Evolutionary conservation across 2,113 vertebrate species (phyloP).

Genomic region (Psettodes erumei): DNA sequence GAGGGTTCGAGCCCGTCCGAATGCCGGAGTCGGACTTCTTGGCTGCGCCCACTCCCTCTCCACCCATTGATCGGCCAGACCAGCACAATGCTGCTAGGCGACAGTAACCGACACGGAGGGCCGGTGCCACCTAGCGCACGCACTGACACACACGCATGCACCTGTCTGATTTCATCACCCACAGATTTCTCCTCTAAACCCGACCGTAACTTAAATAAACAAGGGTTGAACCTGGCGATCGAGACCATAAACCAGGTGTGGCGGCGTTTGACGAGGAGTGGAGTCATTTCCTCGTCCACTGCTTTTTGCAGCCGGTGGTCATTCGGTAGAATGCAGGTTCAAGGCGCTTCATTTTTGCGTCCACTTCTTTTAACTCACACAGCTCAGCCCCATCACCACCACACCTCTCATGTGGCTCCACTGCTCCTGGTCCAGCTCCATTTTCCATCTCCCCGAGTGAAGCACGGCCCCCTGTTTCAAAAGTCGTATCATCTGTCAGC

Average conservation of each 20-base stretch:
- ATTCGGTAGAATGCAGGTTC: no score
- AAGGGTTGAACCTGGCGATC: no score
- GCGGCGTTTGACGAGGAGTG: no score
- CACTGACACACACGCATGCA: neutral
- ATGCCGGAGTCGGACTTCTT: neutral
- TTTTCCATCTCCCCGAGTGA: neutral
- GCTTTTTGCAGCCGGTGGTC: no score
- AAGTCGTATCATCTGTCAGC: constrained; percentile 13
- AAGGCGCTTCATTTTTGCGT: no score
- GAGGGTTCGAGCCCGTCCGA: neutral
- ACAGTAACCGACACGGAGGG: neutral
- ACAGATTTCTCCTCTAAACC: no score
- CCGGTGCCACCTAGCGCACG: neutral
- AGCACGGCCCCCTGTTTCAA: neutral
- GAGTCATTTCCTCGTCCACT: no score
- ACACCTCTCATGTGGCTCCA: neutral
- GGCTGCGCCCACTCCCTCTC: neutral
- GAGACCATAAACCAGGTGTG: no score
- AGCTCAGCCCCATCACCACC: neutral
- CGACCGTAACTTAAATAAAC: no score
- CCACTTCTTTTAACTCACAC: neutral
- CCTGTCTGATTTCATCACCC: no score
- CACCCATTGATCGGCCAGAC: neutral
- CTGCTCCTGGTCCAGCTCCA: neutral
- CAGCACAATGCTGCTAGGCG: neutral